phyloP scores from a whole-genome alignment of 2,888 invertebrate genomes.

The Chorisops tibialis region DNA sequence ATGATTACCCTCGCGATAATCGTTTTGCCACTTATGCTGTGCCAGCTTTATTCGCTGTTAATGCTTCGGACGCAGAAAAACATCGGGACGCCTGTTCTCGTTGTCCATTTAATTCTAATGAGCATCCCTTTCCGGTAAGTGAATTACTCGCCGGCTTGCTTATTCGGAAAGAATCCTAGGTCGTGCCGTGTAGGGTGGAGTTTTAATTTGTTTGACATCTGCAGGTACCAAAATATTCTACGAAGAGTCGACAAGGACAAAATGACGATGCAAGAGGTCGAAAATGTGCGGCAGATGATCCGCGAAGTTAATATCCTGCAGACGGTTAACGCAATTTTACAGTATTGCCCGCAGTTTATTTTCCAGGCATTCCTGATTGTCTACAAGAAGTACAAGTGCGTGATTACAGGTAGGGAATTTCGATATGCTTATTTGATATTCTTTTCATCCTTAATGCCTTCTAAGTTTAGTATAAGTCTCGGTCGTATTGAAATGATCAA shows the following conservation, averaged over 20 bases:
- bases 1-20: conserved; percentile 33
- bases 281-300: conserved; percentile 30
- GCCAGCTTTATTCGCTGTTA: conserved; percentile 34
- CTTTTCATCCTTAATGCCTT: too few relatives aligned
- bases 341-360: conserved; percentile 36
- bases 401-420: conserved; percentile 33
- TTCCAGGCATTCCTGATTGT: conserved; percentile 35
- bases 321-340: conserved; percentile 33
- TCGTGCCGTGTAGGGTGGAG: background rate
- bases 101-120: conserved; percentile 32
- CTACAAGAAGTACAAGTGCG: conserved; percentile 34
- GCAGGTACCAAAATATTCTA: conserved; percentile 34
- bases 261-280: conserved; percentile 30
- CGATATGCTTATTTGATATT: too few relatives aligned
- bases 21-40: conserved; percentile 33
- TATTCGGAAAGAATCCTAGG: too few relatives aligned
- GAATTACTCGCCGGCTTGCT: background rate
- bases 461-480: too few relatives aligned
- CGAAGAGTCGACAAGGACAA: conserved; percentile 32
- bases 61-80: conserved; percentile 31
- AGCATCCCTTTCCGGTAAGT: conserved; percentile 32
- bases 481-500: too few relatives aligned
- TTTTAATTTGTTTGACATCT: background rate
- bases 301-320: conserved; percentile 33
- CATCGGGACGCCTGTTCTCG: conserved; percentile 24